Evolutionary conservation across 2,888 invertebrate genomes (phyloP), one percentile per base, ranked within the genome.

Genomic region (Agrenia bidenticulata): DNA sequence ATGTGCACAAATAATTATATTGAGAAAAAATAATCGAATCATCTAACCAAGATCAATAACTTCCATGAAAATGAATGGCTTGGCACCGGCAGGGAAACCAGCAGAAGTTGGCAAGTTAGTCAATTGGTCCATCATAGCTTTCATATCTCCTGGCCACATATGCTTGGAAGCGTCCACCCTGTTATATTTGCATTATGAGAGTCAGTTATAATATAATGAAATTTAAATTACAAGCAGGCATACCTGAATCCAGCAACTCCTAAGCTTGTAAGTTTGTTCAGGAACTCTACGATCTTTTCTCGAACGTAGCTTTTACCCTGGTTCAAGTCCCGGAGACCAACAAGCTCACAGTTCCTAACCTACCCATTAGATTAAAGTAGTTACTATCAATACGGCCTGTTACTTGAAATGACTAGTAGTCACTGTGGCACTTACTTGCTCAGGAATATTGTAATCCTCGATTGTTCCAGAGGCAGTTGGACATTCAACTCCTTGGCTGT

Each of bases 291-390:
- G 5, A 90, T 84, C 78, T 85, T 86, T 1, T 80, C 78, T 15
- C 87, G 82, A 9, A 92, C 92, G 72, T 86, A 84, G 13, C 84
- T 82, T 1, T 81, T 80, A 0, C 84, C 81, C 77, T 92, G 89
- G 77, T 91, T 85, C 73, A 94, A 81, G 80, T 94, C 94, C 77
- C 86, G 86, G 0, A 94, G 81, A 1, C 89, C 88, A 1, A 83
- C 81, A 42, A 92, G 79, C 62, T 88, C 85, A 77, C 92, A 92
- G 74, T 88, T 85, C 69, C 89, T 83, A 0, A 88, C 86, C 78
- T 66, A n/a, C n/a, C n/a, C n/a, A n/a, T n/a, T n/a, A n/a, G n/a
- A n/a, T n/a, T n/a, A n/a, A n/a, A n/a, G n/a, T n/a, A n/a, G n/a
- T n/a, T n/a, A n/a, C n/a, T n/a, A n/a, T n/a, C n/a, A n/a, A n/a